These are phyloP conservation scores for Atherinosoma microstoma DNA, from an alignment of 2,797 vertebrate species.

Conservation along the genomic window DNA sequence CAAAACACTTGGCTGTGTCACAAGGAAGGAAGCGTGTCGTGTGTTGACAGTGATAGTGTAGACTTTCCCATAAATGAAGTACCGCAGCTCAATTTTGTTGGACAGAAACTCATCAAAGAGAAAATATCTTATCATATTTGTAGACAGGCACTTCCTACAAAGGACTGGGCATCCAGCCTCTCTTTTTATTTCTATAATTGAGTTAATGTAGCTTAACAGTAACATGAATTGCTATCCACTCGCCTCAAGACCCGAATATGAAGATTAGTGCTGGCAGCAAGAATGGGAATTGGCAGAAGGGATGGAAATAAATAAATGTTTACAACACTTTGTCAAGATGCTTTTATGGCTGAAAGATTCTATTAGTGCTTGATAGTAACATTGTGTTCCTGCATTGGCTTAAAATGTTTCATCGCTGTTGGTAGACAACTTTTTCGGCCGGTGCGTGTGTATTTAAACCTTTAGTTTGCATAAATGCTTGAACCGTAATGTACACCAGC, in stretches of 20 bases:
- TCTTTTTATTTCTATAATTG: slow-evolving; percentile 47
- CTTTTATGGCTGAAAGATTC: neutral
- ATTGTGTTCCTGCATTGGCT: slow-evolving; percentile 15
- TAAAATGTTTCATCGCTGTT: slow-evolving; percentile 16
- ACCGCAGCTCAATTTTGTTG: slow-evolving; percentile 32
- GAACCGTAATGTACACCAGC: slow-evolving; percentile 32
- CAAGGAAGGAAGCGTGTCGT: slow-evolving; percentile 51
- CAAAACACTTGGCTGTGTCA: slow-evolving; percentile 31
- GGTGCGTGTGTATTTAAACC: neutral
- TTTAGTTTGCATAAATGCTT: slow-evolving; percentile 18
- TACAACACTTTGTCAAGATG: slow-evolving; percentile 14
- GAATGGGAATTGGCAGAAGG: slow-evolving; percentile 44
- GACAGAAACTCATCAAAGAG: slow-evolving; percentile 25
- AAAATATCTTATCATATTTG: slow-evolving; percentile 20
- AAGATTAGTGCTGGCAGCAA: slow-evolving; percentile 49
- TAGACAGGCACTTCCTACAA: slow-evolving; percentile 36
- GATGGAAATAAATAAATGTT: slow-evolving; percentile 50
- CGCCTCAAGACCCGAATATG: slow-evolving; percentile 58
- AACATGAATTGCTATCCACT: slow-evolving; percentile 58
- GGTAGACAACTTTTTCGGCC: neutral
- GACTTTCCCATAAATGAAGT: slow-evolving; percentile 17
- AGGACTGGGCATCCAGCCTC: slow-evolving; percentile 8
- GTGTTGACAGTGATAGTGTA: slow-evolving; percentile 33
- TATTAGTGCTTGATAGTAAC: slow-evolving; percentile 28
- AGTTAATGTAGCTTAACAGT: slow-evolving; percentile 67